Evolutionary conservation across 2,888 invertebrate species (phyloP).

Genomic region (Timandra comae): DNA sequence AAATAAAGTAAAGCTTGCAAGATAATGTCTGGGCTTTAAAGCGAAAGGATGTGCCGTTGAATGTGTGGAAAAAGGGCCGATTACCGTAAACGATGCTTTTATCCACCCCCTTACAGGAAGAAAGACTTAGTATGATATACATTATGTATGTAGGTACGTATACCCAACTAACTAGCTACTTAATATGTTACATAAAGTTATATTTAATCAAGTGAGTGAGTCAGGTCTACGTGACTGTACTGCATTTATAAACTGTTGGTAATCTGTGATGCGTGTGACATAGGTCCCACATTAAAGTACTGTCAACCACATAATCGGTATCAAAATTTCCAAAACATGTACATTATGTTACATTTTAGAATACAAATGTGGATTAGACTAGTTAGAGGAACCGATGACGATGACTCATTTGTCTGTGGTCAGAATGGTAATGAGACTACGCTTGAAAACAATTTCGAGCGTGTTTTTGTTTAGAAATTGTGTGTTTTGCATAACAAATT

Average conservation of each 20-base stretch:
- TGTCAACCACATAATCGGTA: constrained; percentile 46
- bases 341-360: constrained; percentile 29
- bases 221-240: constrained; percentile 58
- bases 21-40: constrained; percentile 1
- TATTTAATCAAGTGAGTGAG: constrained; percentile 22
- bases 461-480: constrained; percentile 9
- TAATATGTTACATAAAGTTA: constrained; percentile 13
- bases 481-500: constrained; percentile 10
- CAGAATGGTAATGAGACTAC: constrained; percentile 15
- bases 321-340: constrained; percentile 42
- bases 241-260: constrained; percentile 34
- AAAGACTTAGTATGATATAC: no score
- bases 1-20: neutral
- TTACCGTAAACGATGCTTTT: constrained; percentile 18
- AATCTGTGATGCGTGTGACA: constrained; percentile 46
- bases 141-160: no score
- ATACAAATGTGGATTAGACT: constrained; percentile 35
- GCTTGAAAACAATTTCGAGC: constrained; percentile 6
- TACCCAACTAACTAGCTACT: no score
- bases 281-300: constrained; percentile 40
- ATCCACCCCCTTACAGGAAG: constrained; percentile 21
- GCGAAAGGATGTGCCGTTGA: constrained; percentile 9
- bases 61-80: constrained; percentile 18
- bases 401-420: constrained; percentile 7
- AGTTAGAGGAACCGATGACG: constrained; percentile 1